phyloP scores from a whole-genome alignment of 2,113 vertebrate genomes.

The Triplophysa tibetana region DNA sequence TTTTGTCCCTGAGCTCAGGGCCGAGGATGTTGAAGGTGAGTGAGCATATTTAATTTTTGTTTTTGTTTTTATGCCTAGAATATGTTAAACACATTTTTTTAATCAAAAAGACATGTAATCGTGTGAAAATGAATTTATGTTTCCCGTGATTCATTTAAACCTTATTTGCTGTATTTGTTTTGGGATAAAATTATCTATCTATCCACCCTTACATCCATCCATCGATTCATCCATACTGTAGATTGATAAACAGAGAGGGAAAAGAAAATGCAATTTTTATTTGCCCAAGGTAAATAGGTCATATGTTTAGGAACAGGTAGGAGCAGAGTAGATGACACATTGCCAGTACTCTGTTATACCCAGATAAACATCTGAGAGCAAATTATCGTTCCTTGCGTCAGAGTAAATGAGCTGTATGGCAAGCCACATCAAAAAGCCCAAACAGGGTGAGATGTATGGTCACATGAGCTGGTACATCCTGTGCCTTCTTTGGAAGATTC shows the following conservation, averaged over 20 bases:
- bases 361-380: neutral
- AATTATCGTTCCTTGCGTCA: constrained; percentile 22
- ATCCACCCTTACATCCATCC: too few species aligned
- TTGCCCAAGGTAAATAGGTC: neutral
- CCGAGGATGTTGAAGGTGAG: neutral
- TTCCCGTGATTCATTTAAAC: too few species aligned
- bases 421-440: constrained; percentile 37
- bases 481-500: neutral
- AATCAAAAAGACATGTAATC: too few species aligned
- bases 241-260: neutral
- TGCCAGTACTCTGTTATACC: neutral
- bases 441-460: neutral
- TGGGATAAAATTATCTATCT: too few species aligned
- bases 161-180: too few species aligned
- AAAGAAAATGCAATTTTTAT: too few species aligned
- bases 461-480: constrained; percentile 28
- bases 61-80: too few species aligned
- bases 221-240: too few species aligned
- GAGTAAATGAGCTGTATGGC: neutral
- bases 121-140: too few species aligned
- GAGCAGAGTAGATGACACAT: neutral
- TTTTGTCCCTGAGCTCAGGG: neutral
- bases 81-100: too few species aligned
- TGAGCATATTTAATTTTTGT: neutral
- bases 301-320: neutral